Evolutionary conservation across 2,113 vertebrate genomes (phyloP), one percentile per base, ranked within the genome.

Genomic region (Tetraodon nigroviridis): DNA sequence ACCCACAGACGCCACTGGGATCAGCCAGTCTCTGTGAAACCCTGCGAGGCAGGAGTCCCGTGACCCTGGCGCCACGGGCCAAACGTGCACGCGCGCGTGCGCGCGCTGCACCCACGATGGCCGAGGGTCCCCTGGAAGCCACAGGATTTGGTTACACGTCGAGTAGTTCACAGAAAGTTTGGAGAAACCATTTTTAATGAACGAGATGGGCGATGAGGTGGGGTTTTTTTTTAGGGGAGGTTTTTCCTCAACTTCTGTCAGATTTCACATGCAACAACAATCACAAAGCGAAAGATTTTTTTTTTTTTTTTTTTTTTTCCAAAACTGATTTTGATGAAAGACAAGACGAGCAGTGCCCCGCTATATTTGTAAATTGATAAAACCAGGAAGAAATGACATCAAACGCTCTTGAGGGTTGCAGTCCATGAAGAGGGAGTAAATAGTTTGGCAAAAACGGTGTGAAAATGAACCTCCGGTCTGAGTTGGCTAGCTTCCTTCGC

Each of bases 381-480:
- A 69, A 62, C 79, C 37, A 61, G 54, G 69, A 56, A 58, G 71
- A 51, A 69, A 76, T 54, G 58, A 37, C n/a, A 46, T 46, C 44
- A 46, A n/a, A 46, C 47, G 49, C 49, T 81, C 45, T 69, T 65
- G 49, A 73, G 67, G 72, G 76, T 73, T 76, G 55, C 47, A 79
- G 84, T 86, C 75, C 75, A 76, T 72, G 40, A 75, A 76, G 68
- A 78, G 58, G 66, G 68, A 77, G 69, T 68, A 73, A 61, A 76
- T 78, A 80, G 80, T 88, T 91, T 90, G 88, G 84, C 88, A 87
- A 81, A 81, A 80, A 82, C 61, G 60, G 63, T 61, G 24, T 77
- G 75, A 66, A 82, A 84, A 78, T 73, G 55, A 67, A 74, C 57
- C 48, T 60, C 59, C 48, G 55, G 66, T 69, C 42, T 57, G 67